phyloP scores from a whole-genome alignment of 2,888 invertebrate genomes.

The Bugula neritina region DNA sequence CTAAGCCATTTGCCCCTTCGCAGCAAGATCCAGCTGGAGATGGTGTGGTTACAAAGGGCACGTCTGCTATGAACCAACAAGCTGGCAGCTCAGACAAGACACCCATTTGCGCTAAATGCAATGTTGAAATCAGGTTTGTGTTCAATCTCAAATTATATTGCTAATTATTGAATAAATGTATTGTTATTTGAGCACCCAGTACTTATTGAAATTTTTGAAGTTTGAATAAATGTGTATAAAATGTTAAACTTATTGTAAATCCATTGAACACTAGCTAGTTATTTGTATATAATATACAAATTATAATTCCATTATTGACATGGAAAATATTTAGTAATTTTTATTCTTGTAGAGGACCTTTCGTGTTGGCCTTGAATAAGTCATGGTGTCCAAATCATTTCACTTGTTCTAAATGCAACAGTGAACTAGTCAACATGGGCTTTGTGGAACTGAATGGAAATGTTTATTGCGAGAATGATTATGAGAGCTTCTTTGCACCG shows the following conservation, averaged over 20 bases:
- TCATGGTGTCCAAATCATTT: constrained; percentile 99
- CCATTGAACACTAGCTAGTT: too few relatives aligned
- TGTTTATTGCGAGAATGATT: constrained; percentile 95
- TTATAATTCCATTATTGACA: too few relatives aligned
- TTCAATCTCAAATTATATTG: too few relatives aligned
- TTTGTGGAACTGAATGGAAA: constrained; percentile 96
- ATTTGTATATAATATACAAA: too few relatives aligned
- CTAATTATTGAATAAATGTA: too few relatives aligned
- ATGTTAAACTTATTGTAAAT: too few relatives aligned
- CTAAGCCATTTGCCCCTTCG: background rate
- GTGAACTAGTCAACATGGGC: constrained; percentile 65
- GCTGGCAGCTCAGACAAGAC: constrained; percentile 1
- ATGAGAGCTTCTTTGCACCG: constrained; percentile 93
- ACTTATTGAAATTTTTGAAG: too few relatives aligned
- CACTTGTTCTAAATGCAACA: constrained; percentile 69
- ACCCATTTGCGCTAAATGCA: constrained; percentile 12
- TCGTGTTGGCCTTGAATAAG: constrained; percentile 91
- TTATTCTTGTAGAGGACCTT: constrained; percentile 79
- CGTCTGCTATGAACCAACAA: constrained; percentile 18
- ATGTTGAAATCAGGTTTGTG: constrained; percentile 3
- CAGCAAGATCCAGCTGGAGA: background rate
- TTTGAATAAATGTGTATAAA: too few relatives aligned
- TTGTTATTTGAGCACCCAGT: too few relatives aligned
- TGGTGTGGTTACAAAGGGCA: constrained; percentile 11
- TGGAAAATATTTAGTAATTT: too few relatives aligned